Evolutionary conservation across 2,113 vertebrate species (phyloP).

Genomic region (Bos javanicus): DNA sequence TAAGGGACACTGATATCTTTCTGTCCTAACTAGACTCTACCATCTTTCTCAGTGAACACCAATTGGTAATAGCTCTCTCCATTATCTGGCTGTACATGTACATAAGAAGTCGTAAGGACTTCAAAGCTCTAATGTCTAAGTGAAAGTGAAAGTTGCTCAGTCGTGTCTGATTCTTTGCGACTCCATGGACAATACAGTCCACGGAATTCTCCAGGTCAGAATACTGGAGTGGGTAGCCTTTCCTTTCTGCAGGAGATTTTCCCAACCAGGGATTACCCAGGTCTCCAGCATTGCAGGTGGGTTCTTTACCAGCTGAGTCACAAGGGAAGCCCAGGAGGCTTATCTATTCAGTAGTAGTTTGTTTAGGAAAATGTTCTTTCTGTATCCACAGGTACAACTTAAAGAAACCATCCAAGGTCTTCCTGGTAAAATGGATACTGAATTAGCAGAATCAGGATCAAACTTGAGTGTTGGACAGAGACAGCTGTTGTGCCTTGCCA

Average conservation of each 20-base stretch:
- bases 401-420: neutral
- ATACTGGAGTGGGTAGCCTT: neutral
- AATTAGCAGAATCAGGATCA: neutral
- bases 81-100: neutral
- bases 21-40: neutral
- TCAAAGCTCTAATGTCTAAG: neutral
- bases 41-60: neutral
- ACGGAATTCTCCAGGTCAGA: neutral
- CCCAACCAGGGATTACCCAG: neutral
- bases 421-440: neutral
- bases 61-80: neutral
- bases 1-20: neutral
- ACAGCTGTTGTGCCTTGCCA: neutral
- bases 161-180: neutral
- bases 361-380: constrained; percentile 10
- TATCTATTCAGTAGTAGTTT: neutral
- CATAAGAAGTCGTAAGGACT: neutral
- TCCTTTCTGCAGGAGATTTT: neutral
- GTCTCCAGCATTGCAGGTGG: neutral
- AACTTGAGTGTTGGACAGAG: neutral
- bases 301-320: neutral
- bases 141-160: neutral
- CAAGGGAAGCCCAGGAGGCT: neutral
- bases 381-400: neutral
- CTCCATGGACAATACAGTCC: neutral